phyloP scores from a whole-genome alignment of 1,140 invertebrate genomes.

The Drosophila elegans region DNA sequence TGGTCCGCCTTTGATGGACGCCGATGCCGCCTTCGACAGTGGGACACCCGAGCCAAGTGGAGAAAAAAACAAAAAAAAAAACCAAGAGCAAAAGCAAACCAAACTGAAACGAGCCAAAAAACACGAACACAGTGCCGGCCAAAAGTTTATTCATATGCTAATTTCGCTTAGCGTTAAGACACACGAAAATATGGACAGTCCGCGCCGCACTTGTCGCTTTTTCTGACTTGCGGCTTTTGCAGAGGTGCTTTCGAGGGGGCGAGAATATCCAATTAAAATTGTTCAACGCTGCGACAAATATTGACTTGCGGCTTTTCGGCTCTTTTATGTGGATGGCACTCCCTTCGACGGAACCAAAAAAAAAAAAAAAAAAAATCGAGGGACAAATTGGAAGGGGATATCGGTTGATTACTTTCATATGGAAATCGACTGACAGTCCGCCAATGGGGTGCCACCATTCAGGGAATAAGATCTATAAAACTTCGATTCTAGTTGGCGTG shows the following conservation, averaged over 20 bases:
- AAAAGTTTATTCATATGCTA: conserved; percentile 78
- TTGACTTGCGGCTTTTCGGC: conserved; percentile 51
- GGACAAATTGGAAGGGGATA: conserved; percentile 9
- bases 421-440: conserved; percentile 24
- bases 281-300: conserved; percentile 61
- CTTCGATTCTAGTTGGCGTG: conserved; percentile 5
- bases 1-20: conserved; percentile 72
- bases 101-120: conserved; percentile 18
- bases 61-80: not conserved
- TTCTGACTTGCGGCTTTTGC: conserved; percentile 53
- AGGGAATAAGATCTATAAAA: conserved; percentile 7
- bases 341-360: conserved; percentile 4
- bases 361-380: not conserved
- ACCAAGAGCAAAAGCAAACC: not conserved
- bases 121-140: conserved; percentile 42
- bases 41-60: conserved; percentile 14
- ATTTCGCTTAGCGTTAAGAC: conserved; percentile 68
- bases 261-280: conserved; percentile 79
- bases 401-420: conserved; percentile 36
- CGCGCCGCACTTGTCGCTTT: conserved; percentile 48
- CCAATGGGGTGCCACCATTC: conserved; percentile 23
- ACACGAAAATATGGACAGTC: conserved; percentile 56
- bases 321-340: conserved; percentile 29
- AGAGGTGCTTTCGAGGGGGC: conserved; percentile 16
- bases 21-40: conserved; percentile 42